These are phyloP conservation scores for Python bivittatus DNA, from an alignment of 2,113 vertebrate species.

Conservation along the genomic window DNA sequence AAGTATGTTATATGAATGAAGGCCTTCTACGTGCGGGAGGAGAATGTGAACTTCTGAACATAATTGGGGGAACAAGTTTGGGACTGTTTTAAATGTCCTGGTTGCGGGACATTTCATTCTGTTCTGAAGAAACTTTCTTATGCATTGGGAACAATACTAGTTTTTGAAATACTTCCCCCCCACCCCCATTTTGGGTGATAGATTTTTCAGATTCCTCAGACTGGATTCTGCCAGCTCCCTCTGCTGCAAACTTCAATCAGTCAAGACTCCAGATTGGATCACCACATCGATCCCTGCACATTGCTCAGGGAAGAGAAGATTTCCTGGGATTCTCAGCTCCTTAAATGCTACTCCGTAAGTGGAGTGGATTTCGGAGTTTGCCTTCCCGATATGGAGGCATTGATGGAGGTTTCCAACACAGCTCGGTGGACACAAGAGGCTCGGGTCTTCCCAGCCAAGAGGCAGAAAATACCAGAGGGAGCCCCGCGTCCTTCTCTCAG, in stretches of 20 bases:
- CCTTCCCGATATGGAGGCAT: slow-evolving; percentile 12
- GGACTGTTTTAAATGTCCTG: neutral
- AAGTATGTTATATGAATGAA: neutral
- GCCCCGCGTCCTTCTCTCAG: neutral
- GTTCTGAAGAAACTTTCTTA: neutral
- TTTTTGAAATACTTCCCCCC: neutral
- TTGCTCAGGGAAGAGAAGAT: neutral
- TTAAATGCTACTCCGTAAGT: slow-evolving; percentile 37
- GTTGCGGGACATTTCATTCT: neutral
- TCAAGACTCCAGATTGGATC: neutral
- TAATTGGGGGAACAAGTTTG: neutral
- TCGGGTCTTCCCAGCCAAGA: neutral
- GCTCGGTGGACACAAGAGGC: neutral
- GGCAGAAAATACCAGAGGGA: neutral
- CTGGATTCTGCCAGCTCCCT: neutral
- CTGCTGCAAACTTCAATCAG: neutral
- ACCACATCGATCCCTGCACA: neutral
- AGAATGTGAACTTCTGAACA: neutral
- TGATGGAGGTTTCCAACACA: neutral
- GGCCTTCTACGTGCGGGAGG: neutral
- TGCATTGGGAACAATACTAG: neutral
- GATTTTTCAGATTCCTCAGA: neutral
- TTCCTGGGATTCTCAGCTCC: neutral
- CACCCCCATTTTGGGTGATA: neutral
- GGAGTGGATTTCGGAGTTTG: slow-evolving; percentile 13